These are phyloP conservation scores for Xenotilapia longispinis DNA, from an alignment of 2,113 vertebrate species.

Conservation along the genomic window DNA sequence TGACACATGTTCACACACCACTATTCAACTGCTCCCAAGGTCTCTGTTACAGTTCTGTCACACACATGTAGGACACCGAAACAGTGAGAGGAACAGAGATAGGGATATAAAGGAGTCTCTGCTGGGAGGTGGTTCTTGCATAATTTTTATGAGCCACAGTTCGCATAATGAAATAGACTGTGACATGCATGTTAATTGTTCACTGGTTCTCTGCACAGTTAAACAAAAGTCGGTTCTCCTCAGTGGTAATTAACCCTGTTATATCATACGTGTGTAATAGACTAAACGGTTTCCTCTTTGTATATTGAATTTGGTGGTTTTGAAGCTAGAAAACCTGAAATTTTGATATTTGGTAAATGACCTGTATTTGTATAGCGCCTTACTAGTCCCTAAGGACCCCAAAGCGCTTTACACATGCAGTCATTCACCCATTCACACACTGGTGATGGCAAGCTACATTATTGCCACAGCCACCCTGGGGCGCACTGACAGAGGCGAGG, in stretches of 20 bases:
- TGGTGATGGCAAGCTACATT: neutral
- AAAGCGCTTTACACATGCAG: neutral
- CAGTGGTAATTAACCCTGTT: neutral
- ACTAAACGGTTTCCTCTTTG: neutral
- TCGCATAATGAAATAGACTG: conserved; percentile 34
- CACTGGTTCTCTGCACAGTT: neutral
- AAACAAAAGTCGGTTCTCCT: conserved; percentile 15
- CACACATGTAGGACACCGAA: conserved; percentile 61
- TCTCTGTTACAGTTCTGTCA: conserved; percentile 67
- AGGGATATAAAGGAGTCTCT: conserved; percentile 35
- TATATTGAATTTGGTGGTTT: neutral
- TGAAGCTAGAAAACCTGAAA: neutral
- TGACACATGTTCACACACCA: conserved; percentile 58
- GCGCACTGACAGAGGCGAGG: neutral
- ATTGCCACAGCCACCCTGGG: neutral
- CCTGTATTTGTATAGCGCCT: neutral
- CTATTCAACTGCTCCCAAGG: conserved; percentile 53
- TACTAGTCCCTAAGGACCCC: neutral
- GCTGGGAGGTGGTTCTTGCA: conserved; percentile 27
- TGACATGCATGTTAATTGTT: conserved; percentile 50
- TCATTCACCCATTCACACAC: neutral
- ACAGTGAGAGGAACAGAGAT: conserved; percentile 31
- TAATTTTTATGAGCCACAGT: conserved; percentile 33
- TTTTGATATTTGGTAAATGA: neutral
- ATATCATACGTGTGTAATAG: neutral